These are phyloP conservation scores for Perca schrenkii DNA, from an alignment of 2,113 vertebrate species.

Conservation along the genomic window DNA sequence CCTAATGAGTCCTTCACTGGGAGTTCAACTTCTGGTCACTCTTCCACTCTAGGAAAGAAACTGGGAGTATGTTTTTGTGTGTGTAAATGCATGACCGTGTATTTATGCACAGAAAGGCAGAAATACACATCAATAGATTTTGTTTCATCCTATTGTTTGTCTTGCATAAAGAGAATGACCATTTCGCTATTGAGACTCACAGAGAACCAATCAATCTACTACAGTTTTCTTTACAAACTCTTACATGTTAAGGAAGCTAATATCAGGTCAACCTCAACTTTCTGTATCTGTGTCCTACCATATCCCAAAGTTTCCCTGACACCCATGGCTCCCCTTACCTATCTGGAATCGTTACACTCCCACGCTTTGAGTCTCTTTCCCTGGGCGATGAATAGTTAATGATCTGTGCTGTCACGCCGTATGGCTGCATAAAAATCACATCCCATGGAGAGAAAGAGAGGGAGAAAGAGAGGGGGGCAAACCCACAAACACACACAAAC, in stretches of 20 bases:
- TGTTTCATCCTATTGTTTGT: slow-evolving; percentile 15
- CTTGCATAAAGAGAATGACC: not conserved
- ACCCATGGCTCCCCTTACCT: slow-evolving; percentile 42
- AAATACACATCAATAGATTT: slow-evolving; percentile 5
- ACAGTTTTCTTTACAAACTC: not conserved
- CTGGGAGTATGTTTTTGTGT: slow-evolving; percentile 24
- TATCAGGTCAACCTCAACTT: slow-evolving; percentile 24
- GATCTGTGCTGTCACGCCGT: slow-evolving; percentile 77
- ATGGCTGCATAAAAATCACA: slow-evolving; percentile 78
- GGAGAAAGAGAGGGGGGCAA: slow-evolving; percentile 28
- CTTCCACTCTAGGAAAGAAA: slow-evolving; percentile 54
- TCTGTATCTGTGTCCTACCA: slow-evolving; percentile 33
- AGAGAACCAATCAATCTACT: slow-evolving; percentile 10
- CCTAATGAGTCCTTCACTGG: slow-evolving; percentile 74
- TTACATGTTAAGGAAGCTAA: not conserved
- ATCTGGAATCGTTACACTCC: slow-evolving; percentile 69
- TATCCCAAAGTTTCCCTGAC: slow-evolving; percentile 46
- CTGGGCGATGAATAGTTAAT: slow-evolving; percentile 80
- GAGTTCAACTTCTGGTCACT: slow-evolving; percentile 82
- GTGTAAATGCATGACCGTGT: slow-evolving; percentile 11
- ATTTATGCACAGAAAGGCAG: slow-evolving; percentile 4
- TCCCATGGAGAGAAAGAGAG: slow-evolving; percentile 61
- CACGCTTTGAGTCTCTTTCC: slow-evolving; percentile 72
- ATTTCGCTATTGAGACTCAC: not conserved
- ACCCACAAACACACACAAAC: slow-evolving; percentile 45